Evolutionary conservation across 2,113 vertebrate genomes (phyloP), one percentile per base, ranked within the genome.

Genomic region (Callipepla californica): DNA sequence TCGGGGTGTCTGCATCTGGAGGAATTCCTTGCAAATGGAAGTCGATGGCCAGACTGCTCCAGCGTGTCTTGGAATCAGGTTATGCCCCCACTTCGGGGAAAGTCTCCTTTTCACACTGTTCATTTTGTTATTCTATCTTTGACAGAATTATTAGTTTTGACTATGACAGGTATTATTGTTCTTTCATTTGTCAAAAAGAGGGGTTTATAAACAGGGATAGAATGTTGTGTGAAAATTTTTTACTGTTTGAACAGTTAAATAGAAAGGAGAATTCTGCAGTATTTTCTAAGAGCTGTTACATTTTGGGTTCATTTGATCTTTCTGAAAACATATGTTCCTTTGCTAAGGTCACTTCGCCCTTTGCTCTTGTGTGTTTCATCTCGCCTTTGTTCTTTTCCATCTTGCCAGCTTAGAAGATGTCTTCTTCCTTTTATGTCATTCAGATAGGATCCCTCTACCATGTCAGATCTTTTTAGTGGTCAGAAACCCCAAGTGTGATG

Each of bases 341-440:
- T 70, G 30, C 68, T 90, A 55, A 95, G 91, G 92, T 90, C 93
- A 45, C 53, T 93, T 91, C 1, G 76, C 85, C 85, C 89, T 92
- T 89, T 91, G 87, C 87, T 93, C 82, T 36, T 48, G 36, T 68
- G 82, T 62, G 63, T 73, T 81, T 83, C 84, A 80, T 92, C 68
- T 23, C 73, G 81, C 78, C 80, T 87, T 95, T 96, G 80, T 87
- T 93, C 89, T 85, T 85, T 79, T 45, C 70, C 63, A 22, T 68
- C 4, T 30, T 91, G 67, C 53, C 23, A 28, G 18, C 75, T 68
- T 34, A 40, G 80, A 67, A 50, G 66, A 45, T 50, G 75, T 62
- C 73, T 50, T 83, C 68, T 85, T 61, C 78, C 59, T 45, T 91
- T 66, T 70, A 13, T 91, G 47, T 55, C 32, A 36, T 38, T 68